These are phyloP conservation scores for Gavialis gangeticus DNA, from an alignment of 2,113 vertebrate genomes.

Conservation along the genomic window DNA sequence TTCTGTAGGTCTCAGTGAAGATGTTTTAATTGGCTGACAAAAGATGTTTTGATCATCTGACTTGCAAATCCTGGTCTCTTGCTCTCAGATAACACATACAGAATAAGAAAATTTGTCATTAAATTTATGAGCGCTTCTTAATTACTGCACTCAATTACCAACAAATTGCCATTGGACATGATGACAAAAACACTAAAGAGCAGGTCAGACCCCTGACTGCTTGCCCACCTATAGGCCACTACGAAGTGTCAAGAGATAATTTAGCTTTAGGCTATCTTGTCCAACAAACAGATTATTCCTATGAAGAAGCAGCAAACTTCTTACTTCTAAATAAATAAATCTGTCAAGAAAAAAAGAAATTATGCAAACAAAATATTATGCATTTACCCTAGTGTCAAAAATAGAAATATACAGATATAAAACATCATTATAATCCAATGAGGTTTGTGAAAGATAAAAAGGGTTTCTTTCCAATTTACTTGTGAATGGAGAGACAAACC, in stretches of 20 bases:
- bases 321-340: neutral
- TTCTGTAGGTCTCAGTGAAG: slow-evolving; percentile 85
- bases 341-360: neutral
- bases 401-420: neutral
- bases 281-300: neutral
- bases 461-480: neutral
- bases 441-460: neutral
- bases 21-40: slow-evolving; percentile 89
- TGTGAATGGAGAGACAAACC: neutral
- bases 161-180: slow-evolving; percentile 12
- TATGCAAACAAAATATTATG: neutral
- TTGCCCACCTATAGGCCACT: neutral
- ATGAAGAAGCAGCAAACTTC: neutral
- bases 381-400: neutral
- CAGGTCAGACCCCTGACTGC: slow-evolving; percentile 14
- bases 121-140: slow-evolving; percentile 62
- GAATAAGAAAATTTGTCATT: slow-evolving; percentile 72
- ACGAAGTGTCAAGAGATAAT: slow-evolving; percentile 54
- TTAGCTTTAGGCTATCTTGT: slow-evolving; percentile 33
- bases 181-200: slow-evolving; percentile 40
- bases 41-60: slow-evolving; percentile 78
- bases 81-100: slow-evolving; percentile 68
- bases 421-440: neutral
- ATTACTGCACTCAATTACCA: slow-evolving; percentile 43
- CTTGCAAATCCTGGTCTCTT: slow-evolving; percentile 79